A percentile compares a stretch with the other conserved stretches of the same genome.
Evolutionary conservation across 2,888 invertebrate genomes (phyloP).

Genomic region (Epistrophe grossulariae): DNA sequence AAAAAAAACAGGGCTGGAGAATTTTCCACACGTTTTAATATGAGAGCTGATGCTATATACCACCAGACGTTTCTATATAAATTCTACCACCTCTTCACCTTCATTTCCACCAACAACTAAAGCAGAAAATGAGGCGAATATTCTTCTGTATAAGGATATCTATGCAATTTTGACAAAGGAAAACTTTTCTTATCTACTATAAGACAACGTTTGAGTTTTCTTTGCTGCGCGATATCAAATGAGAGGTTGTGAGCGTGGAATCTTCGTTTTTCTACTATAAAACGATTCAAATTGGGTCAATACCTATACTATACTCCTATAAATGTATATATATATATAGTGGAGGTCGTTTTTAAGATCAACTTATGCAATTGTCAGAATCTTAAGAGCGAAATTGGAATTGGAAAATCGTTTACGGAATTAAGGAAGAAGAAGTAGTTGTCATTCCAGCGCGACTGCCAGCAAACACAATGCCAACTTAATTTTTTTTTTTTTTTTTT

Average conservation of each 20-base stretch:
- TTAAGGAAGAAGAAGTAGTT: slow-evolving; percentile 23
- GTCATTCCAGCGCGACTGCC: slow-evolving; percentile 7
- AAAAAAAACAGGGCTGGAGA: slow-evolving; percentile 29
- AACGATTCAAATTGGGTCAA: slow-evolving; percentile 67
- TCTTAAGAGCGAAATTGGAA: slow-evolving; percentile 68
- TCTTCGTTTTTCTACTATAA: neutral
- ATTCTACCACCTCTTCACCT: neutral
- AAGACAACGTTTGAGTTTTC: slow-evolving; percentile 46
- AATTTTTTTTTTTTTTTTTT: slow-evolving; percentile 28
- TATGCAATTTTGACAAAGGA: slow-evolving; percentile 68
- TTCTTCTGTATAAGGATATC: slow-evolving; percentile 52
- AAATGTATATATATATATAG: neutral
- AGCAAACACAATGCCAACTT: slow-evolving; percentile 33
- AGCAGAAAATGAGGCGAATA: slow-evolving; percentile 36
- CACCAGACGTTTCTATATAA: slow-evolving; percentile 3
- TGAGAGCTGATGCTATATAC: slow-evolving; percentile 29
- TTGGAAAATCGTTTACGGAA: slow-evolving; percentile 60
- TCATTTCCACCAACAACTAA: neutral
- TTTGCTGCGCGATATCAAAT: slow-evolving; percentile 38
- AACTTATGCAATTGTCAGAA: slow-evolving; percentile 74
- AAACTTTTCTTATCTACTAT: slow-evolving; percentile 67
- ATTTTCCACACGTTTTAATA: slow-evolving; percentile 34
- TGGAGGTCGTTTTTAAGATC: slow-evolving; percentile 66
- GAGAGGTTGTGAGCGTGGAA: neutral
- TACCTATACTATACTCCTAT: slow-evolving; percentile 18